Evolutionary conservation across 2,888 invertebrate species (phyloP), one percentile per base, ranked within the genome.

Genomic region (Nomada goodeniana): DNA sequence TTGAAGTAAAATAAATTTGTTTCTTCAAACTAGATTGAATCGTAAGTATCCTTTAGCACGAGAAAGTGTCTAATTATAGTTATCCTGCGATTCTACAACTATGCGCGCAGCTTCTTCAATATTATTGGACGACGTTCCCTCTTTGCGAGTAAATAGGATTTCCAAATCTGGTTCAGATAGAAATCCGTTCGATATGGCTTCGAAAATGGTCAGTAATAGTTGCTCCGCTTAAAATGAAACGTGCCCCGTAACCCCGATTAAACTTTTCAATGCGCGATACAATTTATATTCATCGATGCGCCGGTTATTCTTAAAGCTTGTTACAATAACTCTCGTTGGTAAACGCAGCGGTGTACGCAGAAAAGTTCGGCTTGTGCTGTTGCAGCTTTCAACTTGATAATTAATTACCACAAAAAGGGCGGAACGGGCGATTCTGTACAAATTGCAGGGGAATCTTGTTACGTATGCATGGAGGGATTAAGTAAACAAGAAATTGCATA

Each of bases 201-300:
- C 55, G 52, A 42, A 50, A 69, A 29, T 44, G 64, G 18, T 44
- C 59, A 20, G 29, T n/a, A 52, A 63, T 52, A 18, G 68, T 15
- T 4, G 68, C 5, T 13, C n/a, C 53, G 53, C 11, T 53, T 5
- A 18, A n/a, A 13, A 44, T 61, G 26, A 55, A 36, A 42, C 61
- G 61, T 57, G 47, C 23, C 20, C 26, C 42, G 20, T 23, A 57
- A 77, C 55, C 55, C 26, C 61, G 59, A 64, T 78, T 50, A 57
- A 79, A 79, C 57, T 78, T 78, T 65, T 44, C 63, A 18, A 69
- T 78, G 68, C 61, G 18, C 50, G 15, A 5, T 13, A 42, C 23
- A 79, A 79, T 79, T 79, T 79, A 57, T 79, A 64, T 79, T 78
- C 55, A 78, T 78, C 78, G 61, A 68, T 68, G 79, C 67, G 60